Conservation (phyloP, 2,113 vertebrate genomes). For the Lonchura striata region DNA sequence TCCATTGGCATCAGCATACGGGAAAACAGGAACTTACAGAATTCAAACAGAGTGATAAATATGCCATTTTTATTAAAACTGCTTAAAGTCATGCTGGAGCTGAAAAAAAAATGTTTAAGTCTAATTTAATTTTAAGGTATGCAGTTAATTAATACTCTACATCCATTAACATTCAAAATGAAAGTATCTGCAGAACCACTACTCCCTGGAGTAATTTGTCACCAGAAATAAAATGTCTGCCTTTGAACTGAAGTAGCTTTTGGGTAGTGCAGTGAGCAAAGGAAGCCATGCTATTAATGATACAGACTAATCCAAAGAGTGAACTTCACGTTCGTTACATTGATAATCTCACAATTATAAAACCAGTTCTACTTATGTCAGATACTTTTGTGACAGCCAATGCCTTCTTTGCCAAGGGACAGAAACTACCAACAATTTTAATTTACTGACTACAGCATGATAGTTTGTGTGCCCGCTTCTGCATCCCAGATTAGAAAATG, state of each 20-base stretch:
- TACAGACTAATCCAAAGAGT: neutral
- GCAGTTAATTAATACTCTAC: constrained; percentile 26
- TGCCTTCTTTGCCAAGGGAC: neutral
- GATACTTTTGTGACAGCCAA: neutral
- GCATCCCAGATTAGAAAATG: neutral
- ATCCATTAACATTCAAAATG: neutral
- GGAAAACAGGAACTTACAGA: neutral
- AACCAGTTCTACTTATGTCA: neutral
- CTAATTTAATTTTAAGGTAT: constrained; percentile 11
- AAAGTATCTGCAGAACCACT: neutral
- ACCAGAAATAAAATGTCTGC: neutral
- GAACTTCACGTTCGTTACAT: neutral
- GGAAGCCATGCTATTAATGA: neutral
- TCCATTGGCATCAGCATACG: neutral
- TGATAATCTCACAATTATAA: neutral
- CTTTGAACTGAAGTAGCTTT: neutral
- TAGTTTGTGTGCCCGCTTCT: neutral
- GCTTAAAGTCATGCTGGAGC: neutral
- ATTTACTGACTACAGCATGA: accelerated
- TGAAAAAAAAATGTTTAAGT: neutral
- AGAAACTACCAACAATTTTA: neutral
- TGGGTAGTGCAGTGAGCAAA: accelerated
- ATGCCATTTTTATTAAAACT: neutral
- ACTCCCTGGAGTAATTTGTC: constrained; percentile 10
- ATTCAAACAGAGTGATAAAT: neutral